Conservation (phyloP, 2,113 vertebrate species). For the Entosphenus tridentatus region DNA sequence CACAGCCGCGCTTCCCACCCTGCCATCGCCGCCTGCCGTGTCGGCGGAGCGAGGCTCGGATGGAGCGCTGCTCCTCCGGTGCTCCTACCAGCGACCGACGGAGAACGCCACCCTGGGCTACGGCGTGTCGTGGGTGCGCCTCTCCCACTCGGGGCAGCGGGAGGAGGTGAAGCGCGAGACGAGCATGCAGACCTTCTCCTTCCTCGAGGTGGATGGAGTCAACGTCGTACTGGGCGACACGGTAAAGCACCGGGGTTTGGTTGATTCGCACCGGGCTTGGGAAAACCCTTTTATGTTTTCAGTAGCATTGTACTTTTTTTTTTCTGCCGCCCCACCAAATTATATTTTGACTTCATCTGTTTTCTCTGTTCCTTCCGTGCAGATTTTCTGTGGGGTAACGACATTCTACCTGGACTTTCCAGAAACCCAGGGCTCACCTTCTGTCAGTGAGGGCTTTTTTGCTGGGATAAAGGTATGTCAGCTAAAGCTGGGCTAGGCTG, state of each 20-base stretch:
- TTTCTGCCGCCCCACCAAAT: neutral
- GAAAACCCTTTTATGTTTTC: constrained; percentile 6
- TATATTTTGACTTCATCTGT: neutral
- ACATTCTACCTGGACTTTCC: constrained; percentile 22
- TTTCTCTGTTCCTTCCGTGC: constrained; percentile 11
- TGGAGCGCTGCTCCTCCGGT: constrained; percentile 23
- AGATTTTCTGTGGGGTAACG: constrained; percentile 35
- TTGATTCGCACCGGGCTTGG: too few species aligned
- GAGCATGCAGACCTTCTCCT: constrained; percentile 21
- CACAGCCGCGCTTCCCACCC: neutral
- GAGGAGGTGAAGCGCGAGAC: constrained; percentile 28
- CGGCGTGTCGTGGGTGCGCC: constrained; percentile 31
- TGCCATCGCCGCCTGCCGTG: neutral
- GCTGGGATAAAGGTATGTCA: constrained; percentile 35
- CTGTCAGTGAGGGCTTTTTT: constrained; percentile 41
- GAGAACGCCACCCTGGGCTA: constrained; percentile 16
- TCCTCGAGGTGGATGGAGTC: constrained; percentile 25
- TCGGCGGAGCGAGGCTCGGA: neutral
- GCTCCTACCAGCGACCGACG: constrained; percentile 17
- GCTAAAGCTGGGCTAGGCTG: too few species aligned
- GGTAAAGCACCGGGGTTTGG: constrained; percentile 19
- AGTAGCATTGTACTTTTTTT: neutral
- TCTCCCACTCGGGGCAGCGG: constrained; percentile 24
- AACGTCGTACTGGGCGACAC: constrained; percentile 38
- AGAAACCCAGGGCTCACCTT: constrained; percentile 22